These are phyloP conservation scores for Xylota segnis DNA, from an alignment of 2,888 invertebrate species.

Conservation along the genomic window DNA sequence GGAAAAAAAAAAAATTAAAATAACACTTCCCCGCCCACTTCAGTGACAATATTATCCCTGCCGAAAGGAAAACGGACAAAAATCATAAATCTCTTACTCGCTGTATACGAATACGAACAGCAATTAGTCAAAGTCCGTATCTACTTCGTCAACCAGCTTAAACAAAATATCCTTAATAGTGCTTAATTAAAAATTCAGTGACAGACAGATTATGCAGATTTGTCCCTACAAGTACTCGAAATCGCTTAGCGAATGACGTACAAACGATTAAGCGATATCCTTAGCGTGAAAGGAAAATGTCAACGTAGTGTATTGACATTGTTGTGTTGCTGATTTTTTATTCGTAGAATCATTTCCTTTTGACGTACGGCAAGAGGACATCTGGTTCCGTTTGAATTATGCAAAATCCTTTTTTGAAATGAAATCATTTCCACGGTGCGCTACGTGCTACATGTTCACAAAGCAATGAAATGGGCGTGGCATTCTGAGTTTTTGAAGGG, in stretches of 20 bases:
- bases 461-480: no score
- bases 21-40: not conserved
- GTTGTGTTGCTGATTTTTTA: slow-evolving; percentile 5
- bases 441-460: no score
- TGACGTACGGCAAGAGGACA: not conserved
- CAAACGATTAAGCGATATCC: slow-evolving; percentile 2
- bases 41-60: not conserved
- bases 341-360: not conserved
- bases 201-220: slow-evolving; percentile 1
- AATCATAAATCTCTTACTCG: not conserved
- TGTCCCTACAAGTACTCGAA: not conserved
- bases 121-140: slow-evolving; percentile 19
- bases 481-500: no score
- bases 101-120: not conserved
- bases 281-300: not conserved
- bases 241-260: not conserved
- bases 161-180: not conserved
- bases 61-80: not conserved
- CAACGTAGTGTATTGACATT: not conserved
- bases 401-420: not conserved
- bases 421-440: no score
- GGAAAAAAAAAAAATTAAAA: not conserved
- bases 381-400: not conserved
- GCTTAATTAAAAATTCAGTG: slow-evolving; percentile 21
- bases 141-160: not conserved